Evolutionary conservation across 2,797 vertebrate genomes (phyloP).

Genomic region (Steatocranus sp.): DNA sequence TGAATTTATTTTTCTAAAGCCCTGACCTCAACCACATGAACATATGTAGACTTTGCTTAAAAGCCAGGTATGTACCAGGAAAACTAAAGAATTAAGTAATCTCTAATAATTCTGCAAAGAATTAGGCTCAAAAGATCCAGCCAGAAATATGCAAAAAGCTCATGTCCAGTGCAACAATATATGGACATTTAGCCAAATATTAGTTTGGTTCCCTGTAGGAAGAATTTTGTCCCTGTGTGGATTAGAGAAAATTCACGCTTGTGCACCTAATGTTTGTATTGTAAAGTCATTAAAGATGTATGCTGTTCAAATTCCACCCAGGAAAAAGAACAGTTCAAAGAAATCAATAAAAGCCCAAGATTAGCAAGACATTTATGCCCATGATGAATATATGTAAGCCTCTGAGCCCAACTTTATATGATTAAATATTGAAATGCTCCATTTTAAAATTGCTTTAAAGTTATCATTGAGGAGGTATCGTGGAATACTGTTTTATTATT

Average conservation of each 20-base stretch:
- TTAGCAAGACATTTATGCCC: not conserved
- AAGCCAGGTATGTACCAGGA: not conserved
- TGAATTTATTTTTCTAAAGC: not conserved
- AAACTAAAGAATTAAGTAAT: not conserved
- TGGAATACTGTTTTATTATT: not conserved
- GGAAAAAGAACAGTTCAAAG: not conserved
- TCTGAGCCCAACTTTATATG: not conserved
- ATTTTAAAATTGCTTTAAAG: not conserved
- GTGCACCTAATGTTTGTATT: not conserved
- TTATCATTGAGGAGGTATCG: not conserved
- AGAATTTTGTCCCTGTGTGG: not conserved
- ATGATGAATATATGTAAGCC: not conserved
- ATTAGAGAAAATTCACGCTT: not conserved
- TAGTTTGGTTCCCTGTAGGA: not conserved
- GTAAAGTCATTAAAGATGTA: not conserved
- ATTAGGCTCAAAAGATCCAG: not conserved
- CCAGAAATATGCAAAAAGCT: not conserved
- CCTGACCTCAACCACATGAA: not conserved
- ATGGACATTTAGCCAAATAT: not conserved
- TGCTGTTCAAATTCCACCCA: not conserved
- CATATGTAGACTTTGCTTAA: not conserved
- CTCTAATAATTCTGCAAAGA: not conserved
- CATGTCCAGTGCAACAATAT: not conserved
- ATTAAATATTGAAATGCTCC: not conserved
- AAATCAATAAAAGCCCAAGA: not conserved